phyloP scores from a whole-genome alignment of 1,140 invertebrate species.

The Habropoda laboriosa region DNA sequence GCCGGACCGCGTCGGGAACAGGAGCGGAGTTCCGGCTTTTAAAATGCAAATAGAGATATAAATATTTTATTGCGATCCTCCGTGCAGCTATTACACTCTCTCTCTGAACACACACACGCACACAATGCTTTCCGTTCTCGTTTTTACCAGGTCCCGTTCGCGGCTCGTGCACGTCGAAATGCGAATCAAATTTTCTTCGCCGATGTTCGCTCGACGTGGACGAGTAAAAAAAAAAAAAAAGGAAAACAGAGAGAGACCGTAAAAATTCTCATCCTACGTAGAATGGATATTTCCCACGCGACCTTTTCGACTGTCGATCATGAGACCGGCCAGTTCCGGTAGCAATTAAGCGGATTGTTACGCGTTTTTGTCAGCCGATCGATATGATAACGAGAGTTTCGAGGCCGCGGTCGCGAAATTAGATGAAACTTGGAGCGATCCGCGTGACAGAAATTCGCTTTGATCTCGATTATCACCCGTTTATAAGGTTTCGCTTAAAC shows the following conservation, averaged over 20 bases:
- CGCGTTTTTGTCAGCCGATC: slow-evolving; percentile 11
- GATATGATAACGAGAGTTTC: slow-evolving; percentile 22
- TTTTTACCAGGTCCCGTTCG: slow-evolving; percentile 42
- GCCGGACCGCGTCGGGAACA: slow-evolving; percentile 39
- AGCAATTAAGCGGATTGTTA: slow-evolving; percentile 32
- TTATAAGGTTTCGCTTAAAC: slow-evolving; percentile 4
- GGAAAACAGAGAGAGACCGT: not conserved
- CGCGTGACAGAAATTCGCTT: not conserved
- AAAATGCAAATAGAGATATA: slow-evolving; percentile 77
- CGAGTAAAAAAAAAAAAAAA: not conserved
- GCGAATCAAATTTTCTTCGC: slow-evolving; percentile 54
- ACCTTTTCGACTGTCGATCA: slow-evolving; percentile 20
- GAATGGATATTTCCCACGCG: slow-evolving; percentile 1
- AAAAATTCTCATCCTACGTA: not conserved
- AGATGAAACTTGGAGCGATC: slow-evolving; percentile 18
- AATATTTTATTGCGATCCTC: slow-evolving; percentile 74
- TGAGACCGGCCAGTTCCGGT: not conserved
- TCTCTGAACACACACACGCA: too few relatives aligned
- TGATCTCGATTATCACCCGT: not conserved
- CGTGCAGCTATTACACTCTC: slow-evolving; percentile 22
- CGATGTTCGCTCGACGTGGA: slow-evolving; percentile 19
- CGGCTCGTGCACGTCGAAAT: slow-evolving; percentile 43
- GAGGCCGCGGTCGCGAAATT: not conserved
- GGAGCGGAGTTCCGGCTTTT: slow-evolving; percentile 60
- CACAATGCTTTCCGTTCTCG: not conserved